Evolutionary conservation across 2,113 vertebrate species (phyloP), one percentile per base, ranked within the genome.

Genomic region (Otus sunia): DNA sequence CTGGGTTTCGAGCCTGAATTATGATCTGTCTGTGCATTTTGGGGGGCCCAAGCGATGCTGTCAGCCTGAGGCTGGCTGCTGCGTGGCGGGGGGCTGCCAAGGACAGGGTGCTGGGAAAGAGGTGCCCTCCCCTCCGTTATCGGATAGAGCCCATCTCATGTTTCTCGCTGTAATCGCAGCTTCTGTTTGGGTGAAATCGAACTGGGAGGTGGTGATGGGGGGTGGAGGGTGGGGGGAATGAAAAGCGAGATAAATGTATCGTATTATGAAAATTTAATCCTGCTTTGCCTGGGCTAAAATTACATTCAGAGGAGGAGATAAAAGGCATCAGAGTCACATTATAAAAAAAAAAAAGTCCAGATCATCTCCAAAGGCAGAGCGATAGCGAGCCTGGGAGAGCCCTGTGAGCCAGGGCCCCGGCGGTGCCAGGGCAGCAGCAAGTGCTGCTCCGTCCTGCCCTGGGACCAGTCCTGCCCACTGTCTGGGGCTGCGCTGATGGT

Each of bases 181-280:
- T 96, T 90, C 90, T 96, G 64, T 86, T 92, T 84, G 93, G 88
- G 76, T 94, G 90, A 87, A 52, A 80, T 76, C 18, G 85, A 96
- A 79, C 96, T 68, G 86, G 68, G 79, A 59, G 72, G 83, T 73
- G 90, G 47, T 32, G 76, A 62, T 2, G 47, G 30, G 64, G 32
- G 15, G 36, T n/a, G n/a, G n/a, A n/a, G 36, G 15, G 52, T 32
- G 13, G 52, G 37, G 59, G 63, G 80, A 59, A 90, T 37, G 92
- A 74, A 96, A 96, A 97, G 95, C 37, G 29, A 96, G 97, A 97
- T 98, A 97, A 96, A 98, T 96, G 95, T 93, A 88, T 97, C 59
- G 0, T 66, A 63, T 96, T 97, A 95, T 97, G 95, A 96, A 97
- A 96, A 95, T 97, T 96, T 98, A 98, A 98, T 98, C 97, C 97